These are phyloP conservation scores for Cheumatopsyche charites DNA, from an alignment of 1,140 invertebrate genomes.

Conservation along the genomic window DNA sequence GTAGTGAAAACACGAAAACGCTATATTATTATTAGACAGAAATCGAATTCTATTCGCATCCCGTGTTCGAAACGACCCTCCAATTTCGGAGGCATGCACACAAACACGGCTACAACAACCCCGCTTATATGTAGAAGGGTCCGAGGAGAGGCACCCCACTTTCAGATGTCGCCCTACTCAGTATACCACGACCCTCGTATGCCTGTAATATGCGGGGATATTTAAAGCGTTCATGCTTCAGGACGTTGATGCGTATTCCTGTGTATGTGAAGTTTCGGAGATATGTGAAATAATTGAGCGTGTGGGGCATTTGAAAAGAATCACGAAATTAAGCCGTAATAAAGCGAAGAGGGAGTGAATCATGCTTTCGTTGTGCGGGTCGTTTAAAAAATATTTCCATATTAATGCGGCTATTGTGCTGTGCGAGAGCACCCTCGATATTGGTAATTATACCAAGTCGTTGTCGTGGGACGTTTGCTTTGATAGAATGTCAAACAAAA, in stretches of 20 bases:
- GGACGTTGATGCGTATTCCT: neutral
- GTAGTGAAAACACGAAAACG: too few relatives aligned
- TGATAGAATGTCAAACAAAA: too few relatives aligned
- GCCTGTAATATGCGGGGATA: conserved; percentile 24
- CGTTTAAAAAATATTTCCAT: neutral
- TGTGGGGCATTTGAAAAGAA: conserved; percentile 17
- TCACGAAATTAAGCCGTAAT: conserved; percentile 25
- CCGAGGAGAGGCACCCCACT: neutral
- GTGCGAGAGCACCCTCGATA: too few relatives aligned
- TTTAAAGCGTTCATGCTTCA: conserved; percentile 25
- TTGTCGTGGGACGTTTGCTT: too few relatives aligned
- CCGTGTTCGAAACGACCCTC: too few relatives aligned
- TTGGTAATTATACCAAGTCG: too few relatives aligned
- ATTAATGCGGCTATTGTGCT: too few relatives aligned
- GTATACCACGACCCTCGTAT: neutral
- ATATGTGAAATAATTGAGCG: conserved; percentile 13
- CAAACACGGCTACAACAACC: too few relatives aligned
- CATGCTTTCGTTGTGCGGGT: neutral
- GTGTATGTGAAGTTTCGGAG: neutral
- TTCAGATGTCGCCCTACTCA: neutral
- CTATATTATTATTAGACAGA: too few relatives aligned
- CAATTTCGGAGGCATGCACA: too few relatives aligned
- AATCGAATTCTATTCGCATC: too few relatives aligned
- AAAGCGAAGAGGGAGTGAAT: neutral
- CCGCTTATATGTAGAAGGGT: too few relatives aligned